Base-by-base conservation (phyloP, 1,140 invertebrate genomes). In the Drosophila tsacasi region DNA sequence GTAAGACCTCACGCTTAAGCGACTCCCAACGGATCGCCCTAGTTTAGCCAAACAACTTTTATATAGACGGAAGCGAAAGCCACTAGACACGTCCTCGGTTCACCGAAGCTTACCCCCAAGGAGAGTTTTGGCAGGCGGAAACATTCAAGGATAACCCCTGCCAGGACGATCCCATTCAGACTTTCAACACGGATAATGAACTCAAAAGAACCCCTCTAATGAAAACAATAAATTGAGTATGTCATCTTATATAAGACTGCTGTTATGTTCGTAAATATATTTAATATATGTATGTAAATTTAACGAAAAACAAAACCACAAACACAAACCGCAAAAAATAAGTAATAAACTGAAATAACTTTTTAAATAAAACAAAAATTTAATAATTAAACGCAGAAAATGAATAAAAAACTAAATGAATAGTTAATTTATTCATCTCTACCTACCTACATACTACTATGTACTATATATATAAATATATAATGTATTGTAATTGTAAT, bases 201-300 rank as follows among this genome's bases (percentile, higher is more conserved):
- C 77, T 54, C 82, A 82, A 89, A 74, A 75, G 27, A 44, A 79
- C 39, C 81, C 78, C 81, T 90, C 86, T 91, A 91, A 83, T 83
- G 77, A 81, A 91, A 91, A 91, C 75, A 91, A 91, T 87, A 91
- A 91, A 83, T 72, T 83, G 63, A 90, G 82, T 91, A 91, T 91
- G 84, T 91, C 86, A 91, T 92, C 85, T 90, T 92, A 92, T 81
- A 92, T 92, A 92, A 92, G 91, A 92, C 91, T 92, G 91, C 91
- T 92, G 91, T 92, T 92, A 92, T 92, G 89, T 92, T 92, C 91
- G 89, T 91, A 92, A 91, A 91, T 92, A 86, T 91, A 91, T 89
- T 91, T 76, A 84, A 89, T 89, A 87, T 91, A 92, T 85, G 83
- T 77, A 85, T 61, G 71, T 84, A 76, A 87, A 91, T 86, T 86